These are phyloP conservation scores for Eristalis intricaria DNA, from an alignment of 2,888 invertebrate genomes.

Conservation along the genomic window DNA sequence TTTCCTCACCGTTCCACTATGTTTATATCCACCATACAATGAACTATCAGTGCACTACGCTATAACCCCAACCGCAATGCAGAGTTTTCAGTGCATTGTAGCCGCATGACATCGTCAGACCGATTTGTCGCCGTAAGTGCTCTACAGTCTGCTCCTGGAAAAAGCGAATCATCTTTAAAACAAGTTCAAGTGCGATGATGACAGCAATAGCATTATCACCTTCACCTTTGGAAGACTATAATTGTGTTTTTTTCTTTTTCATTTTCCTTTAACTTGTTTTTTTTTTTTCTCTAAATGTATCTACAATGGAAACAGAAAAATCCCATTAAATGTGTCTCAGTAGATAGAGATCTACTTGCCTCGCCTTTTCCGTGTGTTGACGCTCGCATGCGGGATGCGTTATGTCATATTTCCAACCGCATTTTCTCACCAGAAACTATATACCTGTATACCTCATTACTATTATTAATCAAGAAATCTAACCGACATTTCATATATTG, in stretches of 20 bases:
- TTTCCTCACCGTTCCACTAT: slow-evolving; percentile 21
- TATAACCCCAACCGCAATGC: slow-evolving; percentile 61
- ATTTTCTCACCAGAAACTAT: slow-evolving; percentile 52
- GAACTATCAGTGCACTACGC: slow-evolving; percentile 40
- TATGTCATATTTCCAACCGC: slow-evolving; percentile 42
- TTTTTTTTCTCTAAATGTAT: slow-evolving; percentile 4
- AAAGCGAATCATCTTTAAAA: slow-evolving; percentile 26
- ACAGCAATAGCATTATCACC: slow-evolving; percentile 46
- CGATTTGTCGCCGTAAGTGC: slow-evolving; percentile 47
- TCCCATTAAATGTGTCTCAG: slow-evolving; percentile 27
- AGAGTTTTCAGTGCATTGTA: slow-evolving; percentile 57
- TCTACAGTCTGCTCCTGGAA: slow-evolving; percentile 10
- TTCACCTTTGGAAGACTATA: slow-evolving; percentile 3
- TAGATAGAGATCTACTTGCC: slow-evolving; percentile 34
- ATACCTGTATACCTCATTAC: not conserved
- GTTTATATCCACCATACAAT: slow-evolving; percentile 39
- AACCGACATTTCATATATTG: slow-evolving; percentile 21
- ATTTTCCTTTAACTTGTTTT: not conserved
- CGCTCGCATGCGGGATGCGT: not conserved
- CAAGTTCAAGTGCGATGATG: slow-evolving; percentile 66
- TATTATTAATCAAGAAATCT: slow-evolving; percentile 12
- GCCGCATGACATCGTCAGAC: slow-evolving; percentile 63
- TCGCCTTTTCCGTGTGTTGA: not conserved
- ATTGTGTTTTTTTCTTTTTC: slow-evolving; percentile 19
- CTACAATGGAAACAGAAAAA: slow-evolving; percentile 24